phyloP scores from a whole-genome alignment of 2,113 vertebrate genomes.

The Scopus umbretta region DNA sequence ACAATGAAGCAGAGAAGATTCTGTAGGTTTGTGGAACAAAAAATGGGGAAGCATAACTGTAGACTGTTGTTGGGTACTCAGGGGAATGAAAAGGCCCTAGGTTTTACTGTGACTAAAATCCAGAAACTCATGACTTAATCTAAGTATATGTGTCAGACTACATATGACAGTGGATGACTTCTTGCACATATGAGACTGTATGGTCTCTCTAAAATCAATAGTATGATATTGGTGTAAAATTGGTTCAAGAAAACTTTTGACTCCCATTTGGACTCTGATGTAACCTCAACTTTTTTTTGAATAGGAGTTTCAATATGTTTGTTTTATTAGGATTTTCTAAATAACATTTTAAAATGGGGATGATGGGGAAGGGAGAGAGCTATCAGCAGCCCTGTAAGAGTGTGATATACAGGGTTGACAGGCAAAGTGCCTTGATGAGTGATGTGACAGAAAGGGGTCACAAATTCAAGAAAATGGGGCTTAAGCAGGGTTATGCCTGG shows the following conservation, averaged over 20 bases:
- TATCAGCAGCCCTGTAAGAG: neutral
- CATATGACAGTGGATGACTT: neutral
- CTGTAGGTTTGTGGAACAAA: neutral
- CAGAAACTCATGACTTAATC: neutral
- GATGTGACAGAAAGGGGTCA: neutral
- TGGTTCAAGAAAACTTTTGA: neutral
- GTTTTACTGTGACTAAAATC: neutral
- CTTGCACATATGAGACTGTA: neutral
- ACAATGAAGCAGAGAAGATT: neutral
- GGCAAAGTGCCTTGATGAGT: neutral
- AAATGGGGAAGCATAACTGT: neutral
- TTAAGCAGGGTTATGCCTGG: neutral
- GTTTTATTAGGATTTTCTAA: neutral
- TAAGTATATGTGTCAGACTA: neutral
- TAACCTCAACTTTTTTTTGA: neutral
- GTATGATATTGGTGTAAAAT: rapidly evolving
- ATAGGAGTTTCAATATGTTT: neutral
- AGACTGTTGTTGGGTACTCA: neutral
- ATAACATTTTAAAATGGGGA: neutral
- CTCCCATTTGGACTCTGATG: neutral
- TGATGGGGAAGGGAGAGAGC: neutral
- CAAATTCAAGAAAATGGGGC: neutral
- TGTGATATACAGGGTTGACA: neutral
- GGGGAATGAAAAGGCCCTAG: neutral
- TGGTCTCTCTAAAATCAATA: neutral